Evolutionary conservation across 64 coral and sea anemone species (phyloP), one percentile per base, ranked within the genome.

Genomic region (Exaiptasia diaphana): DNA sequence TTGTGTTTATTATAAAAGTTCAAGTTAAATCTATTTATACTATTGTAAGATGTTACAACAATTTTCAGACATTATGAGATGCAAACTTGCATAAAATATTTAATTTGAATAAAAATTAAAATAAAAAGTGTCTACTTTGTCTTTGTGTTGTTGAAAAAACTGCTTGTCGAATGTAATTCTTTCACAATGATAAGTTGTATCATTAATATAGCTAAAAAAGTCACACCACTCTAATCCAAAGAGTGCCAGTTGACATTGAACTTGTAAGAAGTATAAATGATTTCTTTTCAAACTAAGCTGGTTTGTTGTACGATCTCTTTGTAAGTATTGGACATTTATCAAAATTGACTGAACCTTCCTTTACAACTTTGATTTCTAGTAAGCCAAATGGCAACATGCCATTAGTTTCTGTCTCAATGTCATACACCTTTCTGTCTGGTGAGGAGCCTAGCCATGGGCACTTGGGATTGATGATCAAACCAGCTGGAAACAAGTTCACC

Each of bases 401-500:
- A n/a, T 31, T 28, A 49, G 0, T 23, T 10, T 57, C 30, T 34
- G 64, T 49, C 17, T 83, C 65, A 22, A 54, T 15, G 43, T 70
- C 67, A 32, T 68, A 77, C 14, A 86, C 71, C 28, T 76, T 64
- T 20, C 71, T 38, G 25, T 86, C 71, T 14, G 83, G 83, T 48
- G 53, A 63, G 39, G 39, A 75, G 3, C 83, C 54, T n/a, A 86
- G 69, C 71, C 71, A 86, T 26, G 83, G 71, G 15, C 41, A 86
- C 14, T 76, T 48, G 30, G 83, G 83, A 30, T 86, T 60, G 53
- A 86, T 64, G 10, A 86, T 65, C 39, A 77, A 76, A 4, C 83
- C 83, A 36, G 71, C 74, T 23, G 83, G 71, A 60, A 64, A 86
- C n/a, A 86, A 33, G 64, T 86, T 86, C 24, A 84, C 81, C 26